These are phyloP conservation scores for Hemibagrus wyckioides DNA, from an alignment of 2,113 vertebrate genomes.

Conservation along the genomic window DNA sequence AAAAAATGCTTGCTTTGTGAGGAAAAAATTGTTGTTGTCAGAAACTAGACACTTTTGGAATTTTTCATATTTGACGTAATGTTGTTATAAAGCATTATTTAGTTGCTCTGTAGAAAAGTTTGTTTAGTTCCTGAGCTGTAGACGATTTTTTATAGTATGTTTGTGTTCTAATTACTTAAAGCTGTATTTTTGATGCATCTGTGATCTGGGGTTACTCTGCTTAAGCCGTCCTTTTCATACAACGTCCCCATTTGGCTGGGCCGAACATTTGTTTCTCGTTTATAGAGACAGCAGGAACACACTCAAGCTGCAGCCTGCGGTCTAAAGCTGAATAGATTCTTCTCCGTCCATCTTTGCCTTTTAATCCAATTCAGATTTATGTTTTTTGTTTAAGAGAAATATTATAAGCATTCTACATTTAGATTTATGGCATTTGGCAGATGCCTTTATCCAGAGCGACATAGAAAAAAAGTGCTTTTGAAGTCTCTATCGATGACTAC, in stretches of 20 bases:
- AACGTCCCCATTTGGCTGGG: background rate
- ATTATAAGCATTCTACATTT: background rate
- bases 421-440: too few species aligned
- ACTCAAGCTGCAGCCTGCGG: background rate
- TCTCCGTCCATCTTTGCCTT: background rate
- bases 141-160: background rate
- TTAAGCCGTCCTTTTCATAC: background rate
- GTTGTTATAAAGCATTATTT: background rate
- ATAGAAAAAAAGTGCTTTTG: too few species aligned
- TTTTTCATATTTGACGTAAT: background rate
- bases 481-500: too few species aligned
- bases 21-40: background rate
- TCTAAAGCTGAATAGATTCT: background rate
- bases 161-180: background rate
- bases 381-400: background rate
- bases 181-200: background rate
- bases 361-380: background rate
- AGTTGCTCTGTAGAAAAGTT: background rate
- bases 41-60: background rate
- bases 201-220: background rate
- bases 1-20: background rate
- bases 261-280: conserved; percentile 12
- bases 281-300: background rate
- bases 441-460: too few species aligned
- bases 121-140: background rate